Base-by-base conservation (phyloP, 2,888 invertebrate genomes). In the Sminthurides aquaticus region DNA sequence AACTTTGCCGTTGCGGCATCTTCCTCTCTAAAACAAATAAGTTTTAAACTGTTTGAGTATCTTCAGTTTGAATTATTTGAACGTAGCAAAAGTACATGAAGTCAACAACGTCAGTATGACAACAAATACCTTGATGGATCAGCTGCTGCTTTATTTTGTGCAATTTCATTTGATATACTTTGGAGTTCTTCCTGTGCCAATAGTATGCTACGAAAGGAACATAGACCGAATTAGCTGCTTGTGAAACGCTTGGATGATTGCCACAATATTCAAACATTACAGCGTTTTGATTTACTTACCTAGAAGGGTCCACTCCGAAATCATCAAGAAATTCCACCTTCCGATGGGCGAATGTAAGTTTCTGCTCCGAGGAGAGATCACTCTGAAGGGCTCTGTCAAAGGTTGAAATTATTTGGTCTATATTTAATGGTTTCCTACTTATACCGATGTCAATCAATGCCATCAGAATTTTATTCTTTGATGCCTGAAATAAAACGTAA, bases 1-100 rank as follows among this genome's bases (percentile, higher is more conserved):
- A 34, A 34, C 43, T 34, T 34, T 5, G 43, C 5, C 5, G 86
- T 84, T 5, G 43, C 5, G 15, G 86, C 84, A 71, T 84, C 83
- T 77, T 88, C 84, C 70, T 90, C 86, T 62, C 77, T 78, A 66
- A 18, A 75, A 74, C 8, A 34, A 11, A 34, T 34, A 34, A 34
- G 43, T 34, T 34, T 15, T 34, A 34, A 34, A 15, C 5, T 34
- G 15, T 34, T 11, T 34, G 15, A 11, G 43, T 22, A 60, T 11
- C 26, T 11, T 24, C 11, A 18, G 27, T 5, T 48, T 18, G 20
- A 49, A 54, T 55, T 43, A 3, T 29, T n/a, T n/a, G n/a, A n/a
- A n/a, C n/a, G n/a, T n/a, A n/a, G n/a, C n/a, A n/a, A n/a, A n/a
- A n/a, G n/a, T n/a, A n/a, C n/a, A n/a, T n/a, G n/a, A n/a, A n/a